Evolutionary conservation across 2,797 vertebrate species (phyloP), one percentile per base, ranked within the genome.

Genomic region (Macropodus opercularis): DNA sequence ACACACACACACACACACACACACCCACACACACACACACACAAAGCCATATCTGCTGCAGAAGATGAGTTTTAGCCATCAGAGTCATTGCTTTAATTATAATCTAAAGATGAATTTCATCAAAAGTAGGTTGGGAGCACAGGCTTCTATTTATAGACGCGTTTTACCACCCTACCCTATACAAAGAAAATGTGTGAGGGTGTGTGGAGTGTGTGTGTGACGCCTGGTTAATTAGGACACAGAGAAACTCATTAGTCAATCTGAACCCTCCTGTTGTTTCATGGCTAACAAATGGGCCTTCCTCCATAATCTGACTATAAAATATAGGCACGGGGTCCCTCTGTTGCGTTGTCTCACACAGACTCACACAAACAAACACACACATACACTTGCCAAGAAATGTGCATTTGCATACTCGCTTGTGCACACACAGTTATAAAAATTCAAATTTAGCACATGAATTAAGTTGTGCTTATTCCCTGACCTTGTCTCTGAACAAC

Each of bases 241-340:
- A 90, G 87, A 89, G 87, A 92, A 94, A 93, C 90, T 92, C 91
- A 92, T 94, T 93, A 93, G 90, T 92, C 86, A 79, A 90, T 91
- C 92, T 92, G 93, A 92, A 92, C 88, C 92, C 93, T 94, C 92
- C 92, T 91, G 90, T 93, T 92, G 89, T 92, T 91, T 85, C 75
- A 76, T 75, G 57, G 75, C 87, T 89, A 92, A 92, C 84, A 90
- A 92, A 92, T 90, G 91, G 81, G 80, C 78, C 82, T 85, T 78
- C 75, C 81, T 81, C 79, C 60, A 69, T 79, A 76, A 82, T 89
- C 73, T 91, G 91, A 89, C 87, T 65, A 78, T 88, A 90, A 91
- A 90, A 85, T 90, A 87, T 88, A 89, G 78, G 80, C 73, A 71
- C 31, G 41, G 57, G 63, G 67, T 74, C 32, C 8, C 48, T 31